Conservation (phyloP, 2,113 vertebrate genomes). For the Holacanthus passer region DNA sequence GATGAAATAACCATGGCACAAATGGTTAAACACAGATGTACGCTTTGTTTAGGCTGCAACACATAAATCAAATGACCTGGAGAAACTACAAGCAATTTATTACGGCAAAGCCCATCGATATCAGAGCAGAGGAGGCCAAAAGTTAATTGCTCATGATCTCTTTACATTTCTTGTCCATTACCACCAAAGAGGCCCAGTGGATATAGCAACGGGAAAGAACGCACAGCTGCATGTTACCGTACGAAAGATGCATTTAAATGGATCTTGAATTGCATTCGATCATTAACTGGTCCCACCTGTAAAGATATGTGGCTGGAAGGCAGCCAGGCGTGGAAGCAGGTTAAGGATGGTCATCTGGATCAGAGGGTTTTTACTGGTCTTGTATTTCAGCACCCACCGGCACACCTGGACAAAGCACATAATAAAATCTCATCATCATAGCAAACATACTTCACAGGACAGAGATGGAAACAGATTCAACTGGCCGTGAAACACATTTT, state of each 20-base stretch:
- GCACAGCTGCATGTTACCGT: neutral
- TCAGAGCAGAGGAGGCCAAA: neutral
- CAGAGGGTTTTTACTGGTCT: slow-evolving; percentile 95
- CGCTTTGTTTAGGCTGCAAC: neutral
- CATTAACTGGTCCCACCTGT: slow-evolving; percentile 86
- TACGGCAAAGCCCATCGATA: neutral
- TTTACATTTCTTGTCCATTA: neutral
- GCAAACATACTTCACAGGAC: neutral
- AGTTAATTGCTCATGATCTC: no score
- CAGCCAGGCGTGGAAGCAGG: slow-evolving; percentile 93
- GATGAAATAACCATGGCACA: neutral
- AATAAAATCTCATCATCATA: no score
- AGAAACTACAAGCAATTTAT: neutral
- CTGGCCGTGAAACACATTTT: neutral
- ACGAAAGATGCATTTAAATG: neutral
- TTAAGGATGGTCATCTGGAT: slow-evolving; percentile 99
- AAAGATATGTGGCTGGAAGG: slow-evolving; percentile 94
- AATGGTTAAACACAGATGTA: neutral
- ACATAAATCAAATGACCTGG: neutral
- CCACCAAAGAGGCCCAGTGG: neutral
- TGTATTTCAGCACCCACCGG: slow-evolving; percentile 97
- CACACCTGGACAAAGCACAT: slow-evolving; percentile 88
- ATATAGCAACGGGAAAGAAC: neutral
- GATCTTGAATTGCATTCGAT: neutral
- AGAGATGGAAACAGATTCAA: neutral